Percentiles rank a stretch among this genome's conserved stretches.
phyloP scores from a whole-genome alignment of 2,113 vertebrate genomes.

The Petrocephalus zakoni region DNA sequence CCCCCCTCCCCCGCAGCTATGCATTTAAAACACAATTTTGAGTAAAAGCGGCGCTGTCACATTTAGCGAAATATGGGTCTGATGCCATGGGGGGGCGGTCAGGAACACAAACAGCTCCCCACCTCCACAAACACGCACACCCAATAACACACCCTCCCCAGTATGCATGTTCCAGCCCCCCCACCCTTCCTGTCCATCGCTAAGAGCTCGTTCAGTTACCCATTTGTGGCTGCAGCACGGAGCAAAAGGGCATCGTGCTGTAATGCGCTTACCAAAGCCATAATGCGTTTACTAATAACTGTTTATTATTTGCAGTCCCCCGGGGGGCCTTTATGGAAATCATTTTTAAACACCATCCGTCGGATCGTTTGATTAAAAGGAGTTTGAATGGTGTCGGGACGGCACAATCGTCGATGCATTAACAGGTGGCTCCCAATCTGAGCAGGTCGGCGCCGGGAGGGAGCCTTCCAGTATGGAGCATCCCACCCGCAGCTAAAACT shows the following conservation, averaged over 20 bases:
- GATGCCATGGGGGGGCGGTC: constrained; percentile 35
- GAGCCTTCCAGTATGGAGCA: not conserved
- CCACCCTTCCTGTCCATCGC: not conserved
- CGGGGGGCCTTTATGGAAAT: constrained; percentile 61
- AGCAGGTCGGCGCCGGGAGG: not conserved
- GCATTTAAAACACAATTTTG: constrained; percentile 42
- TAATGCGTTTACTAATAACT: constrained; percentile 65
- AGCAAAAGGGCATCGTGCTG: constrained; percentile 53
- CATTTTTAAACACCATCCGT: constrained; percentile 21
- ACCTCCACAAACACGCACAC: constrained; percentile 15
- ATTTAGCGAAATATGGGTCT: constrained; percentile 1
- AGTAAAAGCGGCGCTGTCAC: constrained; percentile 42
- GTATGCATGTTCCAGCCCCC: not conserved
- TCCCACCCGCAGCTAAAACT: not conserved
- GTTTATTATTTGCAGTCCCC: constrained; percentile 63
- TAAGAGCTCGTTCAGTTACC: not conserved
- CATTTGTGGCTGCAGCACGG: constrained; percentile 35
- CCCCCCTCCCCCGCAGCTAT: constrained; percentile 38
- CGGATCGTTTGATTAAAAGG: constrained; percentile 12
- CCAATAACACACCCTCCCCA: not conserved
- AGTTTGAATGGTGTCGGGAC: not conserved
- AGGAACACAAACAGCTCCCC: not conserved
- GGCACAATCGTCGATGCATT: not conserved
- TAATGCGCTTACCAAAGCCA: constrained; percentile 61
- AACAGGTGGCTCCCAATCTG: not conserved